Evolutionary conservation across 1,140 invertebrate genomes (phyloP), one percentile per base, ranked within the genome.

Genomic region (Drosophila arawakana): DNA sequence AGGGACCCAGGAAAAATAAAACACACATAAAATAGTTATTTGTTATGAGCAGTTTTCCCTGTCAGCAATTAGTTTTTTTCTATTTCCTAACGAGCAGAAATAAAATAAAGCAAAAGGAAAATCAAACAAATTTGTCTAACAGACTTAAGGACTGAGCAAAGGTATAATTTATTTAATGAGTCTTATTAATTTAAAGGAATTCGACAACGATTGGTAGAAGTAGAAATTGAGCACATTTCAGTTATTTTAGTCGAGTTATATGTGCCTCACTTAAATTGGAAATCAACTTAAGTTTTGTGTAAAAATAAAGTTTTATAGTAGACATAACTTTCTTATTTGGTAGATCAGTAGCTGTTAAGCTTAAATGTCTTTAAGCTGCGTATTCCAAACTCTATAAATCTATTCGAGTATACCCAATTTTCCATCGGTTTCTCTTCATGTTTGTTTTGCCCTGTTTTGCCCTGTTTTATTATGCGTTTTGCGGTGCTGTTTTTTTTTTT

Each of bases 401-500:
- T 44, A 37, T 41, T 11, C 11, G 10, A 3, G 11, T 41, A 41
- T 11, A 41, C 10, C 15, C 13, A 35, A 11, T 49, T n/a, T 52
- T n/a, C 30, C 11, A 30, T 2, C 13, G 39, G 50, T n/a, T 55
- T 2, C 41, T 41, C 11, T 34, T 52, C 21, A 52, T 21, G 21
- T 52, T 63, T 63, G 21, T 39, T 52, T 63, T 21, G 7, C 10
- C 10, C 34, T 3, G 41, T 52, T 21, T 13, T 30, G 4, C 34
- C 7, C 21, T 8, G 2, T 39, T 68, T 59, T 39, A 49, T 49
- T 61, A 66, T 66, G 34, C 39, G 13, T 35, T 54, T 39, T 41
- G 49, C 39, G 46, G 34, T 49, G 34, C 3, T 2, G 68, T 63
- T 72, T 44, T 49, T 72, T 44, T 49, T 63, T 72, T 44, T 73